Percentiles rank a stretch among this genome's conserved stretches.
Evolutionary conservation across 2,888 invertebrate genomes (phyloP).

Genomic region (Melieria omissa): DNA sequence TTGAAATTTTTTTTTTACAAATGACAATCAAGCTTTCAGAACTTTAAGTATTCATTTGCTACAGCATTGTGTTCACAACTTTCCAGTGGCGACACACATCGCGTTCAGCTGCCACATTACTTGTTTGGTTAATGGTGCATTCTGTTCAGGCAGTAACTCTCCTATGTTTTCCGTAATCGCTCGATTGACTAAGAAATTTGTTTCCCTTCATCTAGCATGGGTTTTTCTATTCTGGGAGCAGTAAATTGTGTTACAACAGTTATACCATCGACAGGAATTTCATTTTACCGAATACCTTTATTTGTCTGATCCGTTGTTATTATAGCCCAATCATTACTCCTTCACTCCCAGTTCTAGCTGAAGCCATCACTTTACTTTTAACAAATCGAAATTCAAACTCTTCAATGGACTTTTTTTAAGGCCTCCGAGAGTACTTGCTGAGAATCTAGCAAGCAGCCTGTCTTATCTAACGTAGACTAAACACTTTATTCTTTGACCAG

Average conservation of each 20-base stretch:
- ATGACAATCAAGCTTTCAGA: too few relatives aligned
- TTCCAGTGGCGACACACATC: too few relatives aligned
- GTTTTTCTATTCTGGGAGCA: slow-evolving; percentile 71
- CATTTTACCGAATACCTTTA: too few relatives aligned
- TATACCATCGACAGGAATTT: slow-evolving; percentile 70
- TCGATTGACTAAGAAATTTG: slow-evolving; percentile 82
- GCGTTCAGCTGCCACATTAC: too few relatives aligned
- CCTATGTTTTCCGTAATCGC: slow-evolving; percentile 74
- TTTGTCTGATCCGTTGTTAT: slow-evolving; percentile 74
- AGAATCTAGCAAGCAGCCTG: too few relatives aligned
- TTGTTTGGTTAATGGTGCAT: too few relatives aligned
- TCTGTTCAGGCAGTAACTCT: slow-evolving; percentile 60
- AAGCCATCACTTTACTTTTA: slow-evolving; percentile 82
- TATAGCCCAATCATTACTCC: slow-evolving; percentile 73
- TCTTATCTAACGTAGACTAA: too few relatives aligned
- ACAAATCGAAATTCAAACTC: slow-evolving; percentile 85
- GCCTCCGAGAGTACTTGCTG: too few relatives aligned
- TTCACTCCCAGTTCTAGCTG: slow-evolving; percentile 82
- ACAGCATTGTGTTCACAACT: too few relatives aligned
- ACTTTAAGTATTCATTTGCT: too few relatives aligned
- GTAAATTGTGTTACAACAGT: slow-evolving; percentile 73
- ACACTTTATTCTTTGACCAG: too few relatives aligned
- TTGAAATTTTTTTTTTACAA: too few relatives aligned
- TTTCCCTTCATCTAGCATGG: slow-evolving; percentile 80
- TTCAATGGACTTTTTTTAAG: slow-evolving; percentile 56